Evolutionary conservation across 2,113 vertebrate genomes (phyloP), one percentile per base, ranked within the genome.

Genomic region (Stigmatopora nigra): DNA sequence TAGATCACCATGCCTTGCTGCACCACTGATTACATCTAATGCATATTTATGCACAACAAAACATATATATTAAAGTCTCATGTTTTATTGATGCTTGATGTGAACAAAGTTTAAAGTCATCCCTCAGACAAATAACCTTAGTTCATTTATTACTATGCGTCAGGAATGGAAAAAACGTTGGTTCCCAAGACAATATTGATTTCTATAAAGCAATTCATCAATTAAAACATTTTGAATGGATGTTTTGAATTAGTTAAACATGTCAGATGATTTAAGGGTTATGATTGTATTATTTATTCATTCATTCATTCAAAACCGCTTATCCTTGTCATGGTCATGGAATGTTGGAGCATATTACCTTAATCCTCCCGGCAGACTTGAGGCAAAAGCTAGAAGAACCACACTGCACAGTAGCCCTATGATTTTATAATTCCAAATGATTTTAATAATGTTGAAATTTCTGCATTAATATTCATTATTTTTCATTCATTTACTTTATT

Each of bases 81-180:
- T 85, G 85, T 87, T 78, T 84, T 85, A 84, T 85, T 84, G 73
- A 82, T 84, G 64, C 68, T 68, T 35, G 19, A 53, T 64, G 58
- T 41, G 58, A 51, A 68, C 75, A 64, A 63, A 73, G 65, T 68
- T 17, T 1, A 52, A 69, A 69, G 71, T 76, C 62, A 64, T 66
- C 41, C 71, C 65, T 72, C 58, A 51, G 64, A 59, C 60, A 36
- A 31, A 58, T 16, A 16, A 36, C 16, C 16, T 58, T 31, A 10
- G 31, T 16, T 38, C 48, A 17, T 31, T 22, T 31, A 13, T 31
- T 17, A 58, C 56, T 58, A 16, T 17, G 7, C n/a, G 56, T 36
- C 56, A 58, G 25, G 15, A 51, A n/a, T 51, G 48, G 15, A 49
- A 49, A 49, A 5, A 5, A 49, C 5, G 47, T 49, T 49, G 47